Evolutionary conservation across 2,888 invertebrate genomes (phyloP).

Genomic region (Camptogramma bilineatum): DNA sequence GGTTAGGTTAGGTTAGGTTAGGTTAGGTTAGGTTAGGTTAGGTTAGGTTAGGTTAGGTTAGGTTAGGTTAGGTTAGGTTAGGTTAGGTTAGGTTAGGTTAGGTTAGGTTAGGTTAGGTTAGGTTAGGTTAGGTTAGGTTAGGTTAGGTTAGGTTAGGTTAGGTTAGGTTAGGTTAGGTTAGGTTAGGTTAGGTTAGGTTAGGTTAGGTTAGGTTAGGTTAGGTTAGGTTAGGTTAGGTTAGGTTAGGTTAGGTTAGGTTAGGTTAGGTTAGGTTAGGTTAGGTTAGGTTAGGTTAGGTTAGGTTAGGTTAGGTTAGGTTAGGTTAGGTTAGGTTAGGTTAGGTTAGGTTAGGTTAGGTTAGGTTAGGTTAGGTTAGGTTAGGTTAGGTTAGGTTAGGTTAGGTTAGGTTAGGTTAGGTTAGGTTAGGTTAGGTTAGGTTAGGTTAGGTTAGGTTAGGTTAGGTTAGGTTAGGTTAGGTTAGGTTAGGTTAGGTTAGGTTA

Average conservation of each 20-base stretch:
- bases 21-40: constrained; percentile 1
- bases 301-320: constrained; percentile 43
- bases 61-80: constrained; percentile 43
- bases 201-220: constrained; percentile 43
- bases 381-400: constrained; percentile 38
- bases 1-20: constrained; percentile 37
- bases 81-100: constrained; percentile 34
- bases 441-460: constrained; percentile 42
- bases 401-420: constrained; percentile 41
- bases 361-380: constrained; percentile 36
- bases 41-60: constrained; percentile 34
- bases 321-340: constrained; percentile 38
- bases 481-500: constrained; percentile 41
- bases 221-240: constrained; percentile 43
- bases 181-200: constrained; percentile 42
- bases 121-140: constrained; percentile 38
- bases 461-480: constrained; percentile 42
- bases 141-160: constrained; percentile 41
- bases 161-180: constrained; percentile 41
- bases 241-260: constrained; percentile 42
- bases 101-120: constrained; percentile 28
- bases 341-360: constrained; percentile 36
- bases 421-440: constrained; percentile 40
- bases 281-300: constrained; percentile 41
- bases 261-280: constrained; percentile 44